Evolutionary conservation across 1,140 invertebrate genomes (phyloP), one percentile per base, ranked within the genome.

Genomic region (Tribolium castaneum): DNA sequence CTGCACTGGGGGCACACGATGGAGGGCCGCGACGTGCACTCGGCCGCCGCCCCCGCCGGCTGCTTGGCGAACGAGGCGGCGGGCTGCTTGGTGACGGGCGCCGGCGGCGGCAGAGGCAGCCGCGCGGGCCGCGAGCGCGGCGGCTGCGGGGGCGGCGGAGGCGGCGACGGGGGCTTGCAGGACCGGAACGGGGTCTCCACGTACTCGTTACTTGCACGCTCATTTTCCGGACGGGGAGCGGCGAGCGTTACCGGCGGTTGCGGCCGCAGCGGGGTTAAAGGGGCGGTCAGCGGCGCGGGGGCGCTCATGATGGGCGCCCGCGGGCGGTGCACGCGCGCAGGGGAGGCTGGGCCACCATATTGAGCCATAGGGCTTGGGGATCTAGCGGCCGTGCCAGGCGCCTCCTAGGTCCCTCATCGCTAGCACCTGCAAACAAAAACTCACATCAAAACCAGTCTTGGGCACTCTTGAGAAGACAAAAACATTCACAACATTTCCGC

Each of bases 121-220:
- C 80, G 70, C 13, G 80, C 56, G 9, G 82, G 81, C 70, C 81
- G 76, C 16, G 16, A 19, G 16, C 16, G 16, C 16, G 16, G 16
- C 70, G 82, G 83, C 62, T 83, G 76, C 19, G 75, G 78, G 2
- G 79, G 80, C 2, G 79, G 80, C n/a, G 85, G 77, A 84, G 85
- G 34, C 80, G 80, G 6, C 83, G 85, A 59, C 82, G 83, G 70
- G 80, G 83, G 62, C 19, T 85, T 73, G 83, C 39, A 78, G 83
- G 87, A 82, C 82, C 88, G 85, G 79, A 94, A 90, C 80, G 95
- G 94, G 76, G 94, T 94, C 84, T 96, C 95, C 85, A 96, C 94
- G 89, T 96, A 96, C 84, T 95, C 93, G 89, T 96, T 96, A 85
- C 90, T 91, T 82, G 91, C 89, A 80, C 94, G 89, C 86, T 95